Base-by-base conservation (phyloP, 2,888 invertebrate genomes). In the Aricia artaxerxes region DNA sequence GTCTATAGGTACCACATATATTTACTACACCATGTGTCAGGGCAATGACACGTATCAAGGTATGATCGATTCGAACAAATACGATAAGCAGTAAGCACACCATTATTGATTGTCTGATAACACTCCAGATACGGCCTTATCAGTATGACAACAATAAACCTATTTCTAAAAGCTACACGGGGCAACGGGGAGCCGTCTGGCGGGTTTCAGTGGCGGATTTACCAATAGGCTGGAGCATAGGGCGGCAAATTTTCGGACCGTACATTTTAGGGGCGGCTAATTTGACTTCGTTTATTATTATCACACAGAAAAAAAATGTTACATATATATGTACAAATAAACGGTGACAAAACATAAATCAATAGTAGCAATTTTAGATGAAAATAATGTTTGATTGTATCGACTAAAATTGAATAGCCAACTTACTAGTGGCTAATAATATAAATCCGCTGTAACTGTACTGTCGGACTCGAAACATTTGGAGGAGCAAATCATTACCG, bases 61-160 rank as follows among this genome's bases (percentile, higher is more conserved):
- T 79, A 81, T 83, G 83, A 83, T 82, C 81, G 83, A 81, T 82
- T 79, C 78, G 73, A 76, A 76, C 76, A 57, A 53, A 76, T 76
- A 61, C 82, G 83, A 83, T 83, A 84, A 82, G 80, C 81, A 75
- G 83, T 83, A 84, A 82, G 80, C 81, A 75, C 76, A 77, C 83
- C 82, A 82, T 85, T 83, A 85, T 84, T 82, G 83, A 86, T 85
- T 84, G 82, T 84, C 82, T 82, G 82, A 83, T 82, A 81, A 80
- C 40, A 4, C 60, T 60, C 73, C 1, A 73, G 35, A 72, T 35
- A 57, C 6, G 57, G 57, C 13, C 57, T 73, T 60, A 40, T 75
- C 73, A 73, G 44, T 40, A 24, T 38, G 60, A n/a, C 61, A 76
- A 76, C 76, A 35, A 49, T 76, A 53, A 53, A 76, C 16, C 69